Base-by-base conservation (phyloP, 2,113 vertebrate species). In the Castor canadensis region DNA sequence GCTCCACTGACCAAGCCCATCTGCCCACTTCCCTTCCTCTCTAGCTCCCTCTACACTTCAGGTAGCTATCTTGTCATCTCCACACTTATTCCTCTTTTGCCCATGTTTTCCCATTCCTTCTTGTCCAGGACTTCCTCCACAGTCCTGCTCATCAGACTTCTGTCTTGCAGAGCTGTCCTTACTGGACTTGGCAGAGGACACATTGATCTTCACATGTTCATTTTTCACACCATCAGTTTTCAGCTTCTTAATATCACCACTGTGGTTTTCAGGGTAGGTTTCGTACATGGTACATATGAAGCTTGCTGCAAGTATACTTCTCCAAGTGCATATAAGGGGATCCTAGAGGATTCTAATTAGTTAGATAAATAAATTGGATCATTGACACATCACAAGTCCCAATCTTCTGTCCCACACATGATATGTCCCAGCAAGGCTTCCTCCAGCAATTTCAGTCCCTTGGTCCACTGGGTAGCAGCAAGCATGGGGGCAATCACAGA, bases 1-100 rank as follows among this genome's bases (percentile, higher is more conserved):
- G 3, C 30, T 0, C 49, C 9, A 0, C 15, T 0, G 12, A 38
- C 54, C 0, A 0, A 10, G 38, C 7, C 66, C 2, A 2, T 20
- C 88, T 28, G 1, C 71, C 0, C 0, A 3, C 49, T 24, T 38
- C 12, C 28, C 3, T 43, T 40, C n/a, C 1, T 0, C 58, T 38
- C 1, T 3, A 12, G 84, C 72, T 40, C 6, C 0, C 71, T 62
- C 24, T 6, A 8, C 5, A 7, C 52, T 22, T 13, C 19, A 1
- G 79, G 52, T 73, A 20, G 0, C 49, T 35, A 15, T n/a, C 47
- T 30, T 32, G 35, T 38, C 40, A 1, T 38, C 64, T 13, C 60
- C 73, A 71, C n/a, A 1, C 62, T n/a, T 9, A 1, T 5, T 5
- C 5, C 28, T 16, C 49, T 19, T 8, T 26, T 56, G 35, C 38